phyloP scores from a whole-genome alignment of 2,888 invertebrate genomes.

The Gandaritis pyraliata region DNA sequence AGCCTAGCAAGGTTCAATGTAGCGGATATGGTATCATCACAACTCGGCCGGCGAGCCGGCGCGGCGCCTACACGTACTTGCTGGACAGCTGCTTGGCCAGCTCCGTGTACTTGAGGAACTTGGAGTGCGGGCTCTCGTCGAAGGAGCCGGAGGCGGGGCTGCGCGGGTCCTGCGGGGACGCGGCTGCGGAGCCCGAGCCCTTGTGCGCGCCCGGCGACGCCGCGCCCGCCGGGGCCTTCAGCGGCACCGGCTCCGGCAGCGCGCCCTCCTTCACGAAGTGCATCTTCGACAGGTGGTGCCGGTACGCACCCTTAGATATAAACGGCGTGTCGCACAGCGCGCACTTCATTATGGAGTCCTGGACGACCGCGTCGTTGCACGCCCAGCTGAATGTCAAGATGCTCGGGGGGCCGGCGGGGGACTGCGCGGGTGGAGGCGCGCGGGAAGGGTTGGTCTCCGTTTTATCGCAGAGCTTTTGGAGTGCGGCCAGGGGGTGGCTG shows the following conservation, averaged over 20 bases:
- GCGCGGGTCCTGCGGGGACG: slow-evolving; percentile 83
- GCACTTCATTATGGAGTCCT: slow-evolving; percentile 96
- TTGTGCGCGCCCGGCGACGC: slow-evolving; percentile 76
- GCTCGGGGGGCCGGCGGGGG: slow-evolving; percentile 90
- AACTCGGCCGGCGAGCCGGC: slow-evolving; percentile 68
- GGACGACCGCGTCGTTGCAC: slow-evolving; percentile 95
- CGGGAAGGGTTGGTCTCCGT: slow-evolving; percentile 91
- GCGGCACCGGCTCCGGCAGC: slow-evolving; percentile 89
- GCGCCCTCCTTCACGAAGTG: slow-evolving; percentile 97
- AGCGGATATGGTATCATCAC: slow-evolving; percentile 93
- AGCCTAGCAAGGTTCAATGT: slow-evolving; percentile 82
- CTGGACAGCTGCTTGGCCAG: slow-evolving; percentile 99
- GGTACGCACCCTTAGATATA: slow-evolving; percentile 97
- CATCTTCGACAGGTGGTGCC: slow-evolving; percentile 98
- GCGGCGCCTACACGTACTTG: slow-evolving; percentile 92
- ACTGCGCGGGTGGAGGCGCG: slow-evolving; percentile 78
- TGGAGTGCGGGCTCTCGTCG: slow-evolving; percentile 97
- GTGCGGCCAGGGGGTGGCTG: slow-evolving; percentile 96
- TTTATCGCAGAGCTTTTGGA: slow-evolving; percentile 98
- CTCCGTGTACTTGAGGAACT: slow-evolving; percentile 99
- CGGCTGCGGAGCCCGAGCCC: slow-evolving; percentile 71
- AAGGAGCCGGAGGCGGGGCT: slow-evolving; percentile 85
- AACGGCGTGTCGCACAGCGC: slow-evolving; percentile 98
- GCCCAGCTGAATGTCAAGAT: slow-evolving; percentile 97
- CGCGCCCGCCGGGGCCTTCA: slow-evolving; percentile 82